A percentile compares a stretch with the other conserved stretches of the same genome.
Conservation (phyloP, 2,888 invertebrate species). For the Erannis defoliaria region DNA sequence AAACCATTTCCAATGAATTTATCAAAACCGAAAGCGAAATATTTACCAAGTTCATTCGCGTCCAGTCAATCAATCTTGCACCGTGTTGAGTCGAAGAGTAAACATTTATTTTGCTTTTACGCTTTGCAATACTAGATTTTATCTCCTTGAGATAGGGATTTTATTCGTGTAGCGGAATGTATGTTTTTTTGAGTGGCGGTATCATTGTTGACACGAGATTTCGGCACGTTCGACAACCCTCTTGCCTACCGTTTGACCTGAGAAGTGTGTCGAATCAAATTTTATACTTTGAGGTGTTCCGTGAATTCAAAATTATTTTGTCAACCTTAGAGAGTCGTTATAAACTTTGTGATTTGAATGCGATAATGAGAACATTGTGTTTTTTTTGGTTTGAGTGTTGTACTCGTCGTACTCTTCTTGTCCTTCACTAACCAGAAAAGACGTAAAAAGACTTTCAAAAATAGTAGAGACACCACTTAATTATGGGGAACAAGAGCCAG, state of each 20-base stretch:
- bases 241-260: constrained; percentile 34
- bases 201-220: constrained; percentile 42
- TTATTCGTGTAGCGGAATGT: constrained; percentile 39
- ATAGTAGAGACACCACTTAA: too few relatives aligned
- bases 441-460: too few relatives aligned
- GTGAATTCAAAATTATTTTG: constrained; percentile 19
- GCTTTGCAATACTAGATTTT: constrained; percentile 36
- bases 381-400: background rate
- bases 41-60: constrained; percentile 65
- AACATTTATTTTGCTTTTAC: constrained; percentile 50
- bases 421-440: too few relatives aligned
- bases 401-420: background rate
- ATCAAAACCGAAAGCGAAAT: constrained; percentile 47
- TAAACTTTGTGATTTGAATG: background rate
- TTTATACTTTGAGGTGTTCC: constrained; percentile 14
- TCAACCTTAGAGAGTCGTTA: constrained; percentile 8
- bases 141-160: constrained; percentile 31
- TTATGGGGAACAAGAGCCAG: too few relatives aligned
- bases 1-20: constrained; percentile 36
- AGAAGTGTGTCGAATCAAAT: constrained; percentile 35
- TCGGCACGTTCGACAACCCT: constrained; percentile 35
- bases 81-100: constrained; percentile 53
- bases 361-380: too few relatives aligned
- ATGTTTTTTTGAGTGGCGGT: constrained; percentile 33
- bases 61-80: constrained; percentile 64